Percentiles rank a stretch among this genome's conserved stretches.
Evolutionary conservation across 1,140 invertebrate genomes (phyloP).

Genomic region (Neoseiulus cucumeris): DNA sequence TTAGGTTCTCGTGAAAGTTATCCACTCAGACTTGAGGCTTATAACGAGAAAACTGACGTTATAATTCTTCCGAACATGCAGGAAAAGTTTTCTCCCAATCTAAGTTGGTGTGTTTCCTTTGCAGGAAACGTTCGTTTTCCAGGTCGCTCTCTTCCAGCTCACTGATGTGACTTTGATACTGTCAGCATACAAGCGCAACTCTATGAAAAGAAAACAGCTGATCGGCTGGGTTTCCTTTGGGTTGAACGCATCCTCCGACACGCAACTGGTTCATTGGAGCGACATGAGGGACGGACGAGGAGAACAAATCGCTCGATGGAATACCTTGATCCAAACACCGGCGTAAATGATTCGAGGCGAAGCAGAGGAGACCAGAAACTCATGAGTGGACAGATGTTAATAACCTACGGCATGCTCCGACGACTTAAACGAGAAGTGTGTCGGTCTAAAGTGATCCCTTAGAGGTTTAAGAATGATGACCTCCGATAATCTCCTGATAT

Average conservation of each 20-base stretch:
- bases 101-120: conserved; percentile 40
- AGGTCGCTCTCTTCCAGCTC: conserved; percentile 61
- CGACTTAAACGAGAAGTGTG: too few species aligned
- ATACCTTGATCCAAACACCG: background rate
- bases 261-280: conserved; percentile 79
- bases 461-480: too few species aligned
- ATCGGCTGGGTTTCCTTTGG: conserved; percentile 86
- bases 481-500: too few species aligned
- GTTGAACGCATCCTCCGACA: conserved; percentile 68
- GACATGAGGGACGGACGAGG: conserved; percentile 55
- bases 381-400: too few species aligned
- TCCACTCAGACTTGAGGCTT: background rate
- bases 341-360: too few species aligned
- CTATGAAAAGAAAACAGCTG: conserved; percentile 86
- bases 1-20: background rate
- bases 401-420: too few species aligned
- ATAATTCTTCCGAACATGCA: background rate
- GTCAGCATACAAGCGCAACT: conserved; percentile 70
- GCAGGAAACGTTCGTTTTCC: conserved; percentile 88
- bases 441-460: too few species aligned
- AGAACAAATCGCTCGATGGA: conserved; percentile 34
- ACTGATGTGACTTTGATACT: conserved; percentile 85
- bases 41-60: background rate
- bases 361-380: too few species aligned
- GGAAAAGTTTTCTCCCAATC: background rate